Conservation (phyloP, 2,888 invertebrate species). For the Eulithis testata region DNA sequence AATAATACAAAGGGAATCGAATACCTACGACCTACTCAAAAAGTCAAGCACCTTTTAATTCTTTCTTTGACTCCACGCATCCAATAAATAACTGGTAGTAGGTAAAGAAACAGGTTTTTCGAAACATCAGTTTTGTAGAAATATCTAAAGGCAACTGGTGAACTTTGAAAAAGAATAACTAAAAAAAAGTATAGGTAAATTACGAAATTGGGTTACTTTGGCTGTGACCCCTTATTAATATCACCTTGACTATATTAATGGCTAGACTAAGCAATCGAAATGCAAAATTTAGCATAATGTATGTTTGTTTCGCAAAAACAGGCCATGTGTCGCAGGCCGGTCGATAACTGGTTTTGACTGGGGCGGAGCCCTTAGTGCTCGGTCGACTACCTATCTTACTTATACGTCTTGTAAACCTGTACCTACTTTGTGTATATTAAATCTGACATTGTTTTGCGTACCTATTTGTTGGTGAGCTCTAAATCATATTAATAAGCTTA, state of each 20-base stretch:
- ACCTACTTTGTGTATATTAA: no score
- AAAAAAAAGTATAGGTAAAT: slow-evolving; percentile 2
- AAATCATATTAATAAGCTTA: no score
- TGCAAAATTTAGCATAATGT: slow-evolving; percentile 39
- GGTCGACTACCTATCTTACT: background rate
- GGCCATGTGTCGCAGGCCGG: slow-evolving; percentile 17
- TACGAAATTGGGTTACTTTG: slow-evolving; percentile 28
- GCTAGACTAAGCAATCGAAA: slow-evolving; percentile 38
- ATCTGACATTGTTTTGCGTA: no score
- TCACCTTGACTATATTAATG: slow-evolving; percentile 33
- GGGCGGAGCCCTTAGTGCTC: slow-evolving; percentile 16
- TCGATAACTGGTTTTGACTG: slow-evolving; percentile 27
- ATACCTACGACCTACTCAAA: background rate
- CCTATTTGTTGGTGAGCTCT: no score
- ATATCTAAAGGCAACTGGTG: background rate
- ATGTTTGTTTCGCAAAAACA: slow-evolving; percentile 36
- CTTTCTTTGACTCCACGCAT: background rate
- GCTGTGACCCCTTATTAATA: slow-evolving; percentile 33
- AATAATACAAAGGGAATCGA: no score
- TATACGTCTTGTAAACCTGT: background rate
- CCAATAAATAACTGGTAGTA: background rate
- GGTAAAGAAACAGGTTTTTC: slow-evolving; percentile 3
- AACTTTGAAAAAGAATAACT: no score
- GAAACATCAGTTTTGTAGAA: background rate
- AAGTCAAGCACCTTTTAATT: slow-evolving; percentile 3